Evolutionary conservation across 2,888 invertebrate species (phyloP).

Genomic region (Pogonocherus hispidulus): DNA sequence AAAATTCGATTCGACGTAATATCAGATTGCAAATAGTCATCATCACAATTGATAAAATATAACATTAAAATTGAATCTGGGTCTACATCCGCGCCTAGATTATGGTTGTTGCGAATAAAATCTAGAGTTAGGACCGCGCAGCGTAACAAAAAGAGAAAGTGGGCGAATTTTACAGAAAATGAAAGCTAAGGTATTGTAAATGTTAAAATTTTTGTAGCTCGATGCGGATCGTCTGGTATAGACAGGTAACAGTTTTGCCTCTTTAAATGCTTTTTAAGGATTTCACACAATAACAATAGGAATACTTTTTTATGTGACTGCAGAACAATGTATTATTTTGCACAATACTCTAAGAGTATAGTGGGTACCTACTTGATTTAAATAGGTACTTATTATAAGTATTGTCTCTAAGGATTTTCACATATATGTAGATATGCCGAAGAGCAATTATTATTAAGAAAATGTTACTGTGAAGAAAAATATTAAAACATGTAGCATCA

Average conservation of each 20-base stretch:
- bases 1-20: constrained; percentile 3
- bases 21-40: constrained; percentile 3
- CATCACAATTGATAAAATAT: constrained; percentile 5
- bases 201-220: constrained; percentile 3
- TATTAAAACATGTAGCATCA: too few species aligned
- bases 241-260: not conserved
- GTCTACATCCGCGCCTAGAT: not conserved
- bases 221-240: not conserved
- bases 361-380: too few species aligned
- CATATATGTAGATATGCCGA: too few species aligned
- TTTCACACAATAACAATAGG: too few species aligned
- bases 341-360: too few species aligned
- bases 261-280: not conserved
- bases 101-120: constrained; percentile 15
- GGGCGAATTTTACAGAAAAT: constrained; percentile 19
- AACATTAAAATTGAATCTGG: not conserved
- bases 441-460: too few species aligned
- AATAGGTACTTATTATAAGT: too few species aligned
- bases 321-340: too few species aligned
- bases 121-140: not conserved
- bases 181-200: constrained; percentile 20
- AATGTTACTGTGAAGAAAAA: too few species aligned
- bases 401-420: too few species aligned
- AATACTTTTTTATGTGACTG: too few species aligned
- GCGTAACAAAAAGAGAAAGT: constrained; percentile 24